A percentile compares a stretch with the other conserved stretches of the same genome.
phyloP scores from a whole-genome alignment of 2,888 invertebrate species.

The Volucella inflata region DNA sequence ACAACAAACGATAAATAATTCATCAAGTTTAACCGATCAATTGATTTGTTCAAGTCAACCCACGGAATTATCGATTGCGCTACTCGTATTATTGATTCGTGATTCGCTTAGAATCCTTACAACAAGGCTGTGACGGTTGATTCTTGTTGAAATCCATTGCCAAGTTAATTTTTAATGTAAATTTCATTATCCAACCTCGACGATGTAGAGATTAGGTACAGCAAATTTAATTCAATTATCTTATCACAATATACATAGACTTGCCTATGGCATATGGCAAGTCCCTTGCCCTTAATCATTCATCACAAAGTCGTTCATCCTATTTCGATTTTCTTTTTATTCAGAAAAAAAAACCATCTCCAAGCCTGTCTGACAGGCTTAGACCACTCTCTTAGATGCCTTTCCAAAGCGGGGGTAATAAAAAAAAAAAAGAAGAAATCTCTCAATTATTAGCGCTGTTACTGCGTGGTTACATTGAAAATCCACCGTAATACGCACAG shows the following conservation, averaged over 20 bases:
- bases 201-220: neutral
- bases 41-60: slow-evolving; percentile 53
- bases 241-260: neutral
- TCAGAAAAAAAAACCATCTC: neutral
- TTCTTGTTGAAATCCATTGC: neutral
- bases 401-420: neutral
- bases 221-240: slow-evolving; percentile 33
- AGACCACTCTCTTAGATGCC: slow-evolving; percentile 10
- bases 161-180: slow-evolving; percentile 33
- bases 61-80: slow-evolving; percentile 28
- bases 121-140: neutral
- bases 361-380: slow-evolving; percentile 13
- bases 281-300: neutral
- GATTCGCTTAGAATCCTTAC: neutral
- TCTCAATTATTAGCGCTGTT: slow-evolving; percentile 9
- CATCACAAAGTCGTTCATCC: neutral
- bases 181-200: slow-evolving; percentile 20
- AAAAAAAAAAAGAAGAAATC: slow-evolving; percentile 9
- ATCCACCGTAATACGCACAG: slow-evolving; percentile 1
- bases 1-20: slow-evolving; percentile 39
- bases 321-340: neutral
- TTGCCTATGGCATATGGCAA: neutral
- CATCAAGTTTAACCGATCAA: slow-evolving; percentile 26
- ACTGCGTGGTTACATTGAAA: neutral
- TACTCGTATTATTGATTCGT: slow-evolving; percentile 23